Conservation (phyloP, 2,113 vertebrate genomes). For the Centrocercus urophasianus region DNA sequence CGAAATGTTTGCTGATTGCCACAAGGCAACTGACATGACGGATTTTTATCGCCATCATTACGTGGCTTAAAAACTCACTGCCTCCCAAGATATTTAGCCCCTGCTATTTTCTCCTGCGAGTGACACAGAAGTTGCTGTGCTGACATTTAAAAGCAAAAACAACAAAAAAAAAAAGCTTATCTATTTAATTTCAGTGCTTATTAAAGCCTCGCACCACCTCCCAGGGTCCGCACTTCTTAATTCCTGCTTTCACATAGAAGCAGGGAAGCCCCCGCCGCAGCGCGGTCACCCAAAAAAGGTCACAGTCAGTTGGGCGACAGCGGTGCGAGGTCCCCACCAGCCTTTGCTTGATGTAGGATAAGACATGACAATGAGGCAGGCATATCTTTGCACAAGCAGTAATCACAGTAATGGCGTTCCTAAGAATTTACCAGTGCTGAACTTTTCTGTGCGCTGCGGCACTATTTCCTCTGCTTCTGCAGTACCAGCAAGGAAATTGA, state of each 20-base stretch:
- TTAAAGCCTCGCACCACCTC: background rate
- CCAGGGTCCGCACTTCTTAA: background rate
- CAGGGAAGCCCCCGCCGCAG: background rate
- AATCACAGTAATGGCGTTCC: conserved; percentile 91
- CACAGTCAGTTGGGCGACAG: conserved; percentile 72
- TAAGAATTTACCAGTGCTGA: conserved; percentile 79
- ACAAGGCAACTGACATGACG: conserved; percentile 84
- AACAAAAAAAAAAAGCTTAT: background rate
- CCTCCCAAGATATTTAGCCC: conserved; percentile 21
- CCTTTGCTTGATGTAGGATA: conserved; percentile 81
- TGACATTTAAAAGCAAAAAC: conserved; percentile 28
- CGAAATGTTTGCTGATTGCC: conserved; percentile 77
- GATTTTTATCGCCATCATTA: conserved; percentile 74
- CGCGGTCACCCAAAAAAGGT: conserved; percentile 75
- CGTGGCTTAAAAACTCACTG: conserved; percentile 37
- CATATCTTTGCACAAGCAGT: conserved; percentile 82
- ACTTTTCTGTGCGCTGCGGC: conserved; percentile 42
- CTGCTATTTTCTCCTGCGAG: background rate
- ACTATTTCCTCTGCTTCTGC: background rate
- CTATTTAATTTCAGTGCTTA: conserved; percentile 33
- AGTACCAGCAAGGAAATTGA: conserved; percentile 77
- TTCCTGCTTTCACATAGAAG: background rate
- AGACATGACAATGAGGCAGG: conserved; percentile 88
- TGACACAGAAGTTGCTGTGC: background rate
- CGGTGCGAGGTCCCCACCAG: conserved; percentile 69